Conservation (phyloP, 2,113 vertebrate genomes). For the Albula goreensis region DNA sequence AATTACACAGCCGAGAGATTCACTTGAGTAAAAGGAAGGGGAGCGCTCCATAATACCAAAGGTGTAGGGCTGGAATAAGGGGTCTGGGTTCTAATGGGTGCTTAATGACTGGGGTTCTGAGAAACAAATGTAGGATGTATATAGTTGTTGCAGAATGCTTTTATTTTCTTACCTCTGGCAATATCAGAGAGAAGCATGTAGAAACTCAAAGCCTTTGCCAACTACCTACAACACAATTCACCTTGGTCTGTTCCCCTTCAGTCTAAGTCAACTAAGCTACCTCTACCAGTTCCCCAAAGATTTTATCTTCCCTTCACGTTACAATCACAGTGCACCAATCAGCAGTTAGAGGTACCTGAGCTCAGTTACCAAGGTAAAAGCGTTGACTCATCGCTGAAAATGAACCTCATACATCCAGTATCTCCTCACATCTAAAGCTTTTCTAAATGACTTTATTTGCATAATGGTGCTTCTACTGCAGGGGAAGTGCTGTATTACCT, state of each 20-base stretch:
- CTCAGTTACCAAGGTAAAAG: background rate
- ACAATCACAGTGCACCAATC: too few species aligned
- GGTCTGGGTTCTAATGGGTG: background rate
- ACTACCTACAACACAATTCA: too few species aligned
- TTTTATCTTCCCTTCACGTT: background rate
- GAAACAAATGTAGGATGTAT: background rate
- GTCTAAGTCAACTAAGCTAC: background rate
- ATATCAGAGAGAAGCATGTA: too few species aligned
- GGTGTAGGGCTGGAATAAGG: background rate
- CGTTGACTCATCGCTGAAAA: background rate
- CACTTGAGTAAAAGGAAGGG: background rate
- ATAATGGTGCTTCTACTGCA: background rate
- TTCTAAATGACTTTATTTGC: background rate
- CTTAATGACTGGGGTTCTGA: background rate
- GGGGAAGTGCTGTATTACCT: background rate
- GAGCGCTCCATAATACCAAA: background rate
- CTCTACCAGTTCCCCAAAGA: background rate
- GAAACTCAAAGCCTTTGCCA: too few species aligned
- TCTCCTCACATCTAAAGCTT: background rate
- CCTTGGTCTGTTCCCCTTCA: too few species aligned
- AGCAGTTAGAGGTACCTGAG: background rate
- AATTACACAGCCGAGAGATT: background rate
- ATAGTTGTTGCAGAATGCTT: too few species aligned
- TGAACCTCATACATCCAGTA: background rate
- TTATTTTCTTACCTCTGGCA: too few species aligned